These are phyloP conservation scores for Tapirus indicus DNA, from an alignment of 2,797 vertebrate genomes.

Conservation along the genomic window DNA sequence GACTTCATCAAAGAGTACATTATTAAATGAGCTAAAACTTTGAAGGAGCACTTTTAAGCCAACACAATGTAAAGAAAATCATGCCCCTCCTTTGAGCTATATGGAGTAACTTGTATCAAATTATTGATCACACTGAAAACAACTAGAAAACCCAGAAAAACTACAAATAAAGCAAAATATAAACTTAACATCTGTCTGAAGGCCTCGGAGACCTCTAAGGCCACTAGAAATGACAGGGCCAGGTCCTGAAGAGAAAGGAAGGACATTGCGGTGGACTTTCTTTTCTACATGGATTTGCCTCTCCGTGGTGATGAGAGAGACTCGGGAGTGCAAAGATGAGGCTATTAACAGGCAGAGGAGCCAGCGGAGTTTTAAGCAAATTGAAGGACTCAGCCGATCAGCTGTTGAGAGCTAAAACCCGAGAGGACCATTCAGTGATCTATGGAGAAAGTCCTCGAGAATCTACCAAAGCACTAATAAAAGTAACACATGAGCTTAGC, in stretches of 20 bases:
- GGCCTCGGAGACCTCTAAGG: neutral
- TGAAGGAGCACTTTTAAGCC: neutral
- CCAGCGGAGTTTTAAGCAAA: neutral
- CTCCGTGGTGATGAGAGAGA: accelerated
- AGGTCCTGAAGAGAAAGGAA: neutral
- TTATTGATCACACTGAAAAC: neutral
- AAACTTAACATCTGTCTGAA: neutral
- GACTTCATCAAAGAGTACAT: neutral
- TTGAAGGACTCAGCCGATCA: neutral
- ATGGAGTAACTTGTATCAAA: neutral
- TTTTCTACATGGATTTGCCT: neutral
- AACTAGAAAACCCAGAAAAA: neutral
- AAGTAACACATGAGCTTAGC: neutral
- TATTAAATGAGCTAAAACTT: neutral
- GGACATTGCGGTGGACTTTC: neutral
- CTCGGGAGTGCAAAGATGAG: neutral
- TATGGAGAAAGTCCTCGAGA: neutral
- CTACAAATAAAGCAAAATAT: neutral
- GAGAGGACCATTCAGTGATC: too few relatives aligned
- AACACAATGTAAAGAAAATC: neutral
- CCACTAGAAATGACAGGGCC: neutral
- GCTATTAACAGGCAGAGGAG: neutral
- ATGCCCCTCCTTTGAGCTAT: too few relatives aligned
- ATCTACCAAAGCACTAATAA: neutral
- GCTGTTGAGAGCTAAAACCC: neutral